Conservation (phyloP, 2,888 invertebrate genomes). For the Drosophila paracracens region DNA sequence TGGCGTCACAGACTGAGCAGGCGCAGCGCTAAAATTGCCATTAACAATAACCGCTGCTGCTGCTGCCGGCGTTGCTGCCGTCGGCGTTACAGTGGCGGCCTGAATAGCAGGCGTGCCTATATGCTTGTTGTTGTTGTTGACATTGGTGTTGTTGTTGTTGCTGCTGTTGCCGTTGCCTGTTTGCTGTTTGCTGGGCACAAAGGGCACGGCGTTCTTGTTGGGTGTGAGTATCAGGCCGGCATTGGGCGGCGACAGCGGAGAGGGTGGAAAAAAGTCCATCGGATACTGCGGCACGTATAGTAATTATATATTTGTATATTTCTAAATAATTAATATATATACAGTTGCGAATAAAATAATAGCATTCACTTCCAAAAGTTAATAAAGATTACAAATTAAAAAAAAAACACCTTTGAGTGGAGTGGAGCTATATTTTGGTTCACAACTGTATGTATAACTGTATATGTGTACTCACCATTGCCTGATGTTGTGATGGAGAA, state of each 20-base stretch:
- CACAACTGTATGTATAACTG: neutral
- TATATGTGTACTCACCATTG: conserved; percentile 71
- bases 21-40: conserved; percentile 24
- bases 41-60: conserved; percentile 7
- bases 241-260: conserved; percentile 75
- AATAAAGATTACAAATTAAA: too few relatives aligned
- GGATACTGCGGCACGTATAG: conserved; percentile 73
- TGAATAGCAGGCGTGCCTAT: conserved; percentile 25
- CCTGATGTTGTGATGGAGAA: conserved; percentile 81
- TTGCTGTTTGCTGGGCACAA: conserved; percentile 69
- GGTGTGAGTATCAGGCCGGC: conserved; percentile 80
- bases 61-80: conserved; percentile 1
- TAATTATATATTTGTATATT: neutral
- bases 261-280: conserved; percentile 81
- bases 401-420: neutral
- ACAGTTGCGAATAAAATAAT: neutral
- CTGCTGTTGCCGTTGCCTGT: conserved; percentile 25
- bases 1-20: conserved; percentile 34
- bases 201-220: conserved; percentile 68
- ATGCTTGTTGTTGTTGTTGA: conserved; percentile 24
- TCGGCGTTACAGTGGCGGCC: conserved; percentile 15
- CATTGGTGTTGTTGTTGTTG: conserved; percentile 24
- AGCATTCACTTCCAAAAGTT: neutral
- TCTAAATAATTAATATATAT: neutral
- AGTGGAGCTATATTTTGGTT: neutral